Evolutionary conservation across 2,888 invertebrate genomes (phyloP).

Genomic region (Tridacna gigas): DNA sequence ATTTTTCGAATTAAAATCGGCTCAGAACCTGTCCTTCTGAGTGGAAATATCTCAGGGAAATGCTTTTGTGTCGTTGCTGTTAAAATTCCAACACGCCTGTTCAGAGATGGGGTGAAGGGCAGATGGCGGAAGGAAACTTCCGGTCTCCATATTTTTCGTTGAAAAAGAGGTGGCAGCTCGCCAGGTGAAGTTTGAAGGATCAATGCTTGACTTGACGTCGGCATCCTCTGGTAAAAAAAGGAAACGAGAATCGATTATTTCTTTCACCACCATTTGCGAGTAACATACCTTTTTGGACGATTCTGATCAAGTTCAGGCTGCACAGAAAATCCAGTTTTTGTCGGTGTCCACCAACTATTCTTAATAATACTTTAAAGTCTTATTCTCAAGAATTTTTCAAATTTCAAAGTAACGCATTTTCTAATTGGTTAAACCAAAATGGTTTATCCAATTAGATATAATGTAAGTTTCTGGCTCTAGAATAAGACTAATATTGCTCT

Average conservation of each 20-base stretch:
- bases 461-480: too few species aligned
- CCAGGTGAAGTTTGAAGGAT: conserved; percentile 68
- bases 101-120: background rate
- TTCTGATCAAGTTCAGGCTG: background rate
- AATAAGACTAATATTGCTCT: too few species aligned
- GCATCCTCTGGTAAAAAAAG: conserved; percentile 54
- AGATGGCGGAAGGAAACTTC: conserved; percentile 9
- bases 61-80: background rate
- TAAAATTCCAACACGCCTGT: background rate
- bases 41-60: background rate
- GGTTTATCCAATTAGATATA: too few species aligned
- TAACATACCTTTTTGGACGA: background rate
- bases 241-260: background rate
- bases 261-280: background rate
- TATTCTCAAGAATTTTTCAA: too few species aligned
- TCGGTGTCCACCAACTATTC: too few species aligned
- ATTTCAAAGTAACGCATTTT: too few species aligned
- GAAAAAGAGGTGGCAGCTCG: conserved; percentile 39
- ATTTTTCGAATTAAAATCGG: background rate
- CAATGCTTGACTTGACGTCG: conserved; percentile 73
- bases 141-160: conserved; percentile 34
- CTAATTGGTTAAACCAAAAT: too few species aligned
- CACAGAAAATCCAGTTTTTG: background rate
- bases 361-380: too few species aligned
- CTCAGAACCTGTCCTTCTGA: conserved; percentile 8